Base-by-base conservation (phyloP, 2,888 invertebrate genomes). In the Spisula solida region DNA sequence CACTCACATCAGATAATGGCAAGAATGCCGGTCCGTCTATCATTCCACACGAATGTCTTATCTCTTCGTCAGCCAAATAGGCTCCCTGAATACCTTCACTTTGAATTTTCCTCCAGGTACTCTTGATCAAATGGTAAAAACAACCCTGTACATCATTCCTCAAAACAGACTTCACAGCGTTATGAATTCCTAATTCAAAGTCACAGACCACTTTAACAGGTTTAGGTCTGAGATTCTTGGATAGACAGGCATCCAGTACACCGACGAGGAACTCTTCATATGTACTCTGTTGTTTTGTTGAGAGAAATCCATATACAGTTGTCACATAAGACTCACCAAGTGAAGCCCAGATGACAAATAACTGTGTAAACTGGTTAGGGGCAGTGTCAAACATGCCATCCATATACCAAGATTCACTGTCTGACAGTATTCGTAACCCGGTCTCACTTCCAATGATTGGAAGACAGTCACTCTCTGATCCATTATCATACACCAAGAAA, bases 51-150 rank as follows among this genome's bases (percentile, higher is more conserved):
- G 56, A 85, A 31, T 55, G 56, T 20, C 25, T 78, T 0, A 56
- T n/a, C 8, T 85, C 85, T 1, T 78, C 79, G 1, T 82, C 60
- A n/a, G 81, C 20, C 31, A 51, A 48, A 75, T 87, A 91, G 25
- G 31, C 20, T 10, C 51, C 18, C 55, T 55, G 51, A 25, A 88
- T 41, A 1, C 86, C 82, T 29, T 82, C 82, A n/a, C n/a, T 51
- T 29, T 88, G 84, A 20, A 87, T 41, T 6, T 34, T 70, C 20
- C 88, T 41, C 90, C 88, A 90, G 31, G 88, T 87, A n/a, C 86
- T 81, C 66, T 87, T 86, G 10, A 88, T 90, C 8, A 90, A 81
- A 34, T 90, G 90, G 80, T 88, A 88, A 75, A 90, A 88, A 79
- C 87, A 90, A 2, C 2, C 88, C 31, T 88, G 80, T 8, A 86